Conservation (phyloP, 1,140 invertebrate species). For the Lysiphlebus fabarum region DNA sequence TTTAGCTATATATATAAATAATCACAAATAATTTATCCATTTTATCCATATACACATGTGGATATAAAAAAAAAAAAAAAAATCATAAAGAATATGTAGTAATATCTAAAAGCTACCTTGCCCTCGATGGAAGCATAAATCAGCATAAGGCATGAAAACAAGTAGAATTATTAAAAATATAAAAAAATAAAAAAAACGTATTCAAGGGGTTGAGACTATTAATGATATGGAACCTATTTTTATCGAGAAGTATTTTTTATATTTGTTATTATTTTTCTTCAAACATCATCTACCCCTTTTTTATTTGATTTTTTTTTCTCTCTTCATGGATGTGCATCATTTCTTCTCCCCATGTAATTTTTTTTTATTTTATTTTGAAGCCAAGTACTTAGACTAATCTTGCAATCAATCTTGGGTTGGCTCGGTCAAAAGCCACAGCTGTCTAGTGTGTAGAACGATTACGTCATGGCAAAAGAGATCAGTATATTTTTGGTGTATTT, state of each 20-base stretch:
- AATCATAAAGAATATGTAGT: background rate
- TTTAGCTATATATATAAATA: too few relatives aligned
- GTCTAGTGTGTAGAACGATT: conserved; percentile 27
- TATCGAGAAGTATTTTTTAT: conserved; percentile 7
- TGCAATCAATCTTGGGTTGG: conserved; percentile 35
- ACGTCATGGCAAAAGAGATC: conserved; percentile 35
- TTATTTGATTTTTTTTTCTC: conserved; percentile 11
- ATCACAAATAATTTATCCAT: background rate
- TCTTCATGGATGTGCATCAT: conserved; percentile 27
- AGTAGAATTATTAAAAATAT: conserved; percentile 27
- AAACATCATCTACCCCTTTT: background rate
- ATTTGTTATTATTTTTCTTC: too few relatives aligned
- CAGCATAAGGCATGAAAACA: conserved; percentile 23
- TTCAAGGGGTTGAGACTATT: conserved; percentile 10
- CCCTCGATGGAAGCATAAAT: conserved; percentile 19
- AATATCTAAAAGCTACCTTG: background rate
- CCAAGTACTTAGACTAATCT: conserved; percentile 37
- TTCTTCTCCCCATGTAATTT: conserved; percentile 2
- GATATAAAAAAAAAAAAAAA: conserved; percentile 4
- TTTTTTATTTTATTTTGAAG: conserved; percentile 9
- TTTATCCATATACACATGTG: too few relatives aligned
- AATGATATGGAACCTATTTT: conserved; percentile 6
- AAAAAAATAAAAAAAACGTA: conserved; percentile 6
- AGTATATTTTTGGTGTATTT: conserved; percentile 16
- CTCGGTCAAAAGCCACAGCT: conserved; percentile 37